Conservation (phyloP, 2,113 vertebrate species). For the Cettia cetti region DNA sequence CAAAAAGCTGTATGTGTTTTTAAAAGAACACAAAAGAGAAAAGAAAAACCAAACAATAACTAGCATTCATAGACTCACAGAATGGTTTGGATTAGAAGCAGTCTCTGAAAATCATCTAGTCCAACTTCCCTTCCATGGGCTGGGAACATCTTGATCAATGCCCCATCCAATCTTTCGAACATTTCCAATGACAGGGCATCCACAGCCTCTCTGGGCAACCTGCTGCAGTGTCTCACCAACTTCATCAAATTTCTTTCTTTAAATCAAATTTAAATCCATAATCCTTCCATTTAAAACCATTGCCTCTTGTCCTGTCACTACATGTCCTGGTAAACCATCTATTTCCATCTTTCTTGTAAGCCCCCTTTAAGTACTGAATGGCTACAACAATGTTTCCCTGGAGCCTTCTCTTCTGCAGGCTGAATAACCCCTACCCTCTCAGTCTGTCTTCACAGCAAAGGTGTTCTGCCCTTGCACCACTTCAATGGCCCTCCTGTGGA, state of each 20-base stretch:
- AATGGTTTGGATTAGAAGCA: background rate
- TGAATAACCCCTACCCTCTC: background rate
- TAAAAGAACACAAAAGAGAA: background rate
- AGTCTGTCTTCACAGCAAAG: background rate
- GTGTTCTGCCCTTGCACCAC: background rate
- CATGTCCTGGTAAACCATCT: background rate
- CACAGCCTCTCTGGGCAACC: background rate
- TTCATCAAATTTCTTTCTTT: background rate
- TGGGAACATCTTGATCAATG: background rate
- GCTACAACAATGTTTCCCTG: background rate
- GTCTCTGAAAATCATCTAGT: background rate
- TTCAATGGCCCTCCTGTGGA: background rate
- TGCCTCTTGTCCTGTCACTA: background rate
- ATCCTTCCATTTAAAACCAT: background rate
- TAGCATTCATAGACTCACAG: background rate
- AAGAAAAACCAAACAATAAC: background rate
- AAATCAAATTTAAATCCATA: background rate
- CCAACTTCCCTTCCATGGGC: fast-evolving
- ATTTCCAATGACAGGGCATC: background rate
- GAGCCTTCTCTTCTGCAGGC: background rate
- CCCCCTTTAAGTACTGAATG: background rate
- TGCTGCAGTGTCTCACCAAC: background rate
- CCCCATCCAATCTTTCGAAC: background rate
- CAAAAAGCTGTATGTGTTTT: background rate
- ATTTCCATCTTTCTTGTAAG: background rate